Percentiles rank a stretch among this genome's conserved stretches.
Evolutionary conservation across 2,888 invertebrate genomes (phyloP).

Genomic region (Tetheella fluctuosa): DNA sequence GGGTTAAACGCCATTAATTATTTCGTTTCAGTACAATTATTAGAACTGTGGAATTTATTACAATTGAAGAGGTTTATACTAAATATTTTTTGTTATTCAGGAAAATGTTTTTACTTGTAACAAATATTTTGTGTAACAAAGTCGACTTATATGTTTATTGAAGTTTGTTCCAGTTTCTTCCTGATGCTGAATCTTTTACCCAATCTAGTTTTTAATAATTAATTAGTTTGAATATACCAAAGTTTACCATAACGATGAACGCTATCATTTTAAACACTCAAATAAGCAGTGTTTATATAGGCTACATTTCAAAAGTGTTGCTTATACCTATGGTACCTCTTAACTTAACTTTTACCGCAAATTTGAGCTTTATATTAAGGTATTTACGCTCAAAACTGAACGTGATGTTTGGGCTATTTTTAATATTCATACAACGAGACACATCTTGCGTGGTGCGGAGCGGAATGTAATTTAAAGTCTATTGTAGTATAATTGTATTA

Average conservation of each 20-base stretch:
- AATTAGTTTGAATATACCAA: too few relatives aligned
- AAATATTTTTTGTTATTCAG: too few relatives aligned
- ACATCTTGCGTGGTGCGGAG: conserved; percentile 53
- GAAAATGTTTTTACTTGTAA: too few relatives aligned
- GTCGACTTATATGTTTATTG: too few relatives aligned
- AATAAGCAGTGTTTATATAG: conserved; percentile 37
- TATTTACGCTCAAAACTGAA: conserved; percentile 20
- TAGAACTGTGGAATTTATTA: not conserved
- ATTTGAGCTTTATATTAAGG: conserved; percentile 19
- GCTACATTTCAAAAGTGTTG: conserved; percentile 39
- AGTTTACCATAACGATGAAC: conserved; percentile 18
- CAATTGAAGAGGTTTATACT: not conserved
- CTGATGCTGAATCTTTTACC: too few relatives aligned
- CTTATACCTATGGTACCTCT: conserved; percentile 7
- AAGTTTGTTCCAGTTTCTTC: too few relatives aligned
- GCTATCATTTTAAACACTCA: conserved; percentile 36
- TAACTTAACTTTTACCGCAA: not conserved
- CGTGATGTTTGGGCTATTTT: conserved; percentile 36
- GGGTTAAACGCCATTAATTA: conserved; percentile 37
- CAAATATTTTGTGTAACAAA: too few relatives aligned
- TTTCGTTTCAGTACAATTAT: conserved; percentile 20
- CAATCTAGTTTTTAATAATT: too few relatives aligned
- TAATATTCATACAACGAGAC: conserved; percentile 61
- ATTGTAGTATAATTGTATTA: conserved; percentile 69
- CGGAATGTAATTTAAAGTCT: conserved; percentile 58